Percentiles rank a stretch among this genome's conserved stretches.
phyloP scores from a whole-genome alignment of 2,797 vertebrate species.

The Sus cebifrons region DNA sequence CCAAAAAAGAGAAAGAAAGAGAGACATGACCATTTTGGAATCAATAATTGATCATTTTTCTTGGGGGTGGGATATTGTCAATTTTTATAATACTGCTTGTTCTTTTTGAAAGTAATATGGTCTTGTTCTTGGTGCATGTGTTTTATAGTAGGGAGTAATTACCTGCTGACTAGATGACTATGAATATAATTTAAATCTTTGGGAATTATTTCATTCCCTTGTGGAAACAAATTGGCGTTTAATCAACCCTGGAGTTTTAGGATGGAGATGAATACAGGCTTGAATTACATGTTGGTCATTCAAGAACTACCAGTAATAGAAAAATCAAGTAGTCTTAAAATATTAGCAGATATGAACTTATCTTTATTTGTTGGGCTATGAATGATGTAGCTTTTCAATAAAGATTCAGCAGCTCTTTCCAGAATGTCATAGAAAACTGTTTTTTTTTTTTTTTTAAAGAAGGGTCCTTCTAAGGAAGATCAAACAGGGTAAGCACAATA shows the following conservation, averaged over 20 bases:
- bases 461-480: slow-evolving; percentile 37
- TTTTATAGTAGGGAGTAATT: slow-evolving; percentile 60
- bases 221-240: slow-evolving; percentile 60
- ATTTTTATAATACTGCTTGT: slow-evolving; percentile 29
- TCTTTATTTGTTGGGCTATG: slow-evolving; percentile 67
- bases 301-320: slow-evolving; percentile 29
- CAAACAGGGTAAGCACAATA: neutral
- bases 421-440: slow-evolving; percentile 50
- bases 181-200: slow-evolving; percentile 57
- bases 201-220: slow-evolving; percentile 65
- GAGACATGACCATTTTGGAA: too few relatives aligned
- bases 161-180: neutral
- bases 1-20: too few relatives aligned
- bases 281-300: slow-evolving; percentile 31
- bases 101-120: slow-evolving; percentile 47
- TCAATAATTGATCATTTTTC: slow-evolving; percentile 7
- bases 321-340: slow-evolving; percentile 22
- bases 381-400: slow-evolving; percentile 39
- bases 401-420: slow-evolving; percentile 49
- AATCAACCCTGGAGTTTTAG: slow-evolving; percentile 53
- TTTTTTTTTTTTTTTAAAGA: neutral
- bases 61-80: slow-evolving; percentile 8
- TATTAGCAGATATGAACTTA: neutral
- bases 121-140: slow-evolving; percentile 13
- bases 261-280: slow-evolving; percentile 27